Evolutionary conservation across 2,888 invertebrate species (phyloP), one percentile per base, ranked within the genome.

Genomic region (Resseliella maxima): DNA sequence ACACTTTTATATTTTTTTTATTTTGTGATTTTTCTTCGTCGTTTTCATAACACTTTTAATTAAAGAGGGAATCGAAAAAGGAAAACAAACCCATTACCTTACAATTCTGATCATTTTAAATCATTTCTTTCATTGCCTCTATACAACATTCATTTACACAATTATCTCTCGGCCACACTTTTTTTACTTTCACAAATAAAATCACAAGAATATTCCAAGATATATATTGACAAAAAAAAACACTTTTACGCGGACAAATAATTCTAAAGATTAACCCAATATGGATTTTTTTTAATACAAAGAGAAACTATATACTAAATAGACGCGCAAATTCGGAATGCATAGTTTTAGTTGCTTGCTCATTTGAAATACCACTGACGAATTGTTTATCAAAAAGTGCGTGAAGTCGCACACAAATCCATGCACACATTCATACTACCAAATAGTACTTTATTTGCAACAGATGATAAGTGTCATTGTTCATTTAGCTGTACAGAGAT

Each of bases 311-410:
- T 8, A 38, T n/a, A 38, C 83, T 36, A 83, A 38, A 83, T 83
- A 24, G 18, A 83, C 83, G 83, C 83, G 83, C 6, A 83, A 83
- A 83, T 38, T 36, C 83, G 83, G 83, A 83, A 83, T 83, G 83
- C 83, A 83, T 83, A 21, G 38, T 83, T 83, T 83, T 38, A 24
- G 38, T 38, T 38, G 1, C 12, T 72, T 35, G 72, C 72, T 72
- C 72, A 72, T 72, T 72, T 15, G 31, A 72, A 72, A 72, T 72
- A 72, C 72, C 8, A 72, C 72, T 72, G 72, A 72, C 46, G 46
- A 31, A 72, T 18, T 72, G 72, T 72, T 35, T 72, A 72, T 31
- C 72, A 72, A 35, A 72, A 72, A 72, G 35, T 72, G 72, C 72
- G 72, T 72, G 31, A 72, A 72, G 31, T 72, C 72, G 72, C 31